Base-by-base conservation (phyloP, 1,140 invertebrate species). In the Fopius arisanus region DNA sequence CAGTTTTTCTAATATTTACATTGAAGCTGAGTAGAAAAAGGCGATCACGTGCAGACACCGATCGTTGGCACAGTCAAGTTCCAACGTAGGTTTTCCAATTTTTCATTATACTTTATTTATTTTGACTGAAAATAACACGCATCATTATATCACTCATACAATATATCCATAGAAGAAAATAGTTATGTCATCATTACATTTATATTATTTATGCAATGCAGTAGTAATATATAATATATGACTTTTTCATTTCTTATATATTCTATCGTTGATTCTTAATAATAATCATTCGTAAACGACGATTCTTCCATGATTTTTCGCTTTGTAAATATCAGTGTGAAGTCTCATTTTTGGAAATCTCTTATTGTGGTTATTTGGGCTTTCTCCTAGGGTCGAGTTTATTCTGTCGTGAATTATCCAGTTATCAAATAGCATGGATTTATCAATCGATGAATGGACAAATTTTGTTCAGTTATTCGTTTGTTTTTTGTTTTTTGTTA, bases 101-200 rank as follows among this genome's bases (percentile, higher is more conserved):
- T 31, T 31, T 31, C n/a, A 33, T 31, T 33, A 33, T 33, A 33
- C 29, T 33, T 65, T 33, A 65, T 65, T 65, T 31, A 31, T 29
- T 72, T 65, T 66, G 54, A 79, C 78, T 33, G 78, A 79, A 79
- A 80, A 79, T 79, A 80, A 81, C 77, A 83, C 75, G 73, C 80
- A 82, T 70, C 77, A 81, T 74, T 81, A 16, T 65, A 29, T 33
- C 80, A 81, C 78, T 84, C 81, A 79, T 71, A 83, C 62, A 33
- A 65, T 65, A 83, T 83, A 83, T 81, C 77, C 72, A 83, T 84
- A 82, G 82, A 86, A 86, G 80, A 86, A 84, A 86, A 84, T 84
- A 86, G 80, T 81, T 78, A 82, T 81, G 77, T 82, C 70, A 79
- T 75, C 72, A 67, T 79, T 33, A 79, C 75, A 81, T 79, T 77